Percentiles rank a stretch among this genome's conserved stretches.
These are phyloP conservation scores for Drosophila colorata DNA, from an alignment of 2,888 invertebrate genomes.

Conservation along the genomic window DNA sequence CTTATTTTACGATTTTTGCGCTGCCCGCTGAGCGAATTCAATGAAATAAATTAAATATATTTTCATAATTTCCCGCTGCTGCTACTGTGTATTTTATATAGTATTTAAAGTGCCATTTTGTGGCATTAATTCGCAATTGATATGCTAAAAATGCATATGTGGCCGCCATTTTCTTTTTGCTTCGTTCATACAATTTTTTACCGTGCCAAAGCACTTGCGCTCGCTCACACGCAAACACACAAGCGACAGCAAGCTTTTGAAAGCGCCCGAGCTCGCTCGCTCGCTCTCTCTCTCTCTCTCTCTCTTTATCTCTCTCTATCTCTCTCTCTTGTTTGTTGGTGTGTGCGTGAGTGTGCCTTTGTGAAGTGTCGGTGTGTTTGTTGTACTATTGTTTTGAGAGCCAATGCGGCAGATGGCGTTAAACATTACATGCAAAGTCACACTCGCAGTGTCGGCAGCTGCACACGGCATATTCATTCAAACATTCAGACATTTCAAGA, in stretches of 20 bases:
- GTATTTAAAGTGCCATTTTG: conserved; percentile 19
- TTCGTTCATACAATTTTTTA: conserved; percentile 74
- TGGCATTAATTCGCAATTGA: conserved; percentile 16
- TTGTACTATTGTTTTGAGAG: conserved; percentile 71
- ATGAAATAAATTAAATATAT: conserved; percentile 2
- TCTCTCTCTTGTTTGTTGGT: conserved; percentile 8
- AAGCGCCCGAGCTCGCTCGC: conserved; percentile 29
- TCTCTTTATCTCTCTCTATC: conserved; percentile 7
- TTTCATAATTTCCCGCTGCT: not conserved
- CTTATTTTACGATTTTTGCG: not conserved
- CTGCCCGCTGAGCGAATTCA: not conserved
- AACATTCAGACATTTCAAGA: conserved; percentile 36
- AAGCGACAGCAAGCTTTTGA: conserved; percentile 47
- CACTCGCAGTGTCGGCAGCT: conserved; percentile 58
- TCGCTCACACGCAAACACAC: conserved; percentile 31
- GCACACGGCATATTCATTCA: conserved; percentile 53
- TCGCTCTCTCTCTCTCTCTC: conserved; percentile 13
- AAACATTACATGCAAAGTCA: conserved; percentile 78
- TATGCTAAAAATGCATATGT: conserved; percentile 38
- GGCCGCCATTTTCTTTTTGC: conserved; percentile 72
- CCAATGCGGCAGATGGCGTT: conserved; percentile 65
- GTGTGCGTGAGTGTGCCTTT: conserved; percentile 12
- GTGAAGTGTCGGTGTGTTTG: conserved; percentile 54
- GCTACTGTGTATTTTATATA: not conserved
- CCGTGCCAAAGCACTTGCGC: conserved; percentile 61